phyloP scores from a whole-genome alignment of 35 echinoderm and acorn worm genomes.

The Patiria miniata region DNA sequence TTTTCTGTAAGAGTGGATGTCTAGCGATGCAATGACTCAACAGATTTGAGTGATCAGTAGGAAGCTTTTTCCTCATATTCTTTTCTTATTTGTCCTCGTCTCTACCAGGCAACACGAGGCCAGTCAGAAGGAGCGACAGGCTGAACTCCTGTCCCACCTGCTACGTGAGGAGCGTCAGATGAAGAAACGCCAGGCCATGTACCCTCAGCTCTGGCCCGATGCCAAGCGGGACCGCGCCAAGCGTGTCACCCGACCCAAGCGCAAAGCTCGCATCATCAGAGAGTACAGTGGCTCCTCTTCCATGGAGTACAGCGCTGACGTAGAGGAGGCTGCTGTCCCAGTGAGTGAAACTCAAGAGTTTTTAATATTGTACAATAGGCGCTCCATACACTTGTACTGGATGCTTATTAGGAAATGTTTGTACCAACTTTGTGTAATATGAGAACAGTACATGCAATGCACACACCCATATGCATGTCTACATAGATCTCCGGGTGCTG shows the following conservation, averaged over 20 bases:
- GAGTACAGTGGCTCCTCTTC: slow-evolving; percentile 44
- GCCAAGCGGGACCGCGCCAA: slow-evolving; percentile 63
- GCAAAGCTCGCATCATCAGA: slow-evolving; percentile 55
- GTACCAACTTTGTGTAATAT: too few relatives aligned
- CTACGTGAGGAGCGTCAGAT: slow-evolving; percentile 88
- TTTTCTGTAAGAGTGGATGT: too few relatives aligned
- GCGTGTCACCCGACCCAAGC: slow-evolving; percentile 29
- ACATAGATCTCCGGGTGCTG: too few relatives aligned
- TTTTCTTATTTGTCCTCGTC: neutral
- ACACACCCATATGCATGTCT: too few relatives aligned
- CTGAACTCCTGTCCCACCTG: slow-evolving; percentile 68
- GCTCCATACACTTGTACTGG: too few relatives aligned
- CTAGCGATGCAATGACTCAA: too few relatives aligned
- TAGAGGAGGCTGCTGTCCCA: slow-evolving; percentile 36
- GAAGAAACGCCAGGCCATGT: slow-evolving; percentile 89
- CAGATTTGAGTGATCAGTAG: too few relatives aligned
- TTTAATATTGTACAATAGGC: too few relatives aligned
- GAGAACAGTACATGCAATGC: too few relatives aligned
- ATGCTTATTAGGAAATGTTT: too few relatives aligned
- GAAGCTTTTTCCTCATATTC: too few relatives aligned
- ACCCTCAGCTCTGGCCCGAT: slow-evolving; percentile 83
- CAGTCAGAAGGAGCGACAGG: slow-evolving; percentile 82
- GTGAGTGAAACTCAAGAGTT: neutral
- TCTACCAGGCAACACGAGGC: slow-evolving; percentile 68
- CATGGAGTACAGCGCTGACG: slow-evolving; percentile 32